A percentile compares a stretch with the other conserved stretches of the same genome.
Evolutionary conservation across 2,797 vertebrate genomes (phyloP).

Genomic region (Ctenochaetus hawaiiensis): DNA sequence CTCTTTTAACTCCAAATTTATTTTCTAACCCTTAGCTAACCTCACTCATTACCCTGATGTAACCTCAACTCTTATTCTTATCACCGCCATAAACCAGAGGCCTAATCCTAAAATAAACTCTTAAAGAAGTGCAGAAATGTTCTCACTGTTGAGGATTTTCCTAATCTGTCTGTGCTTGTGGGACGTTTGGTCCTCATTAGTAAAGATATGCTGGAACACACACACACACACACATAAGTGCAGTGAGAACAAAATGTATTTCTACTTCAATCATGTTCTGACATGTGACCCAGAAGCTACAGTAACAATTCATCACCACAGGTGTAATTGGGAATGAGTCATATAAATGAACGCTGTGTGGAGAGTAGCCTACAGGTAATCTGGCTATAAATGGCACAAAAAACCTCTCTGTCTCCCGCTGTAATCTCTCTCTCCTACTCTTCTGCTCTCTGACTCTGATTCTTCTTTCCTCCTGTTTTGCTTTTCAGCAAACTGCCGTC

Average conservation of each 20-base stretch:
- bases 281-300: slow-evolving; percentile 60
- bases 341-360: slow-evolving; percentile 55
- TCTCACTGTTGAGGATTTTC: slow-evolving; percentile 68
- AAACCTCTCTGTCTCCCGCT: slow-evolving; percentile 49
- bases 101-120: slow-evolving; percentile 75
- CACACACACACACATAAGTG: slow-evolving; percentile 22
- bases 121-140: slow-evolving; percentile 64
- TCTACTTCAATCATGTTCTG: slow-evolving; percentile 57
- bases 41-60: slow-evolving; percentile 65
- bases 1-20: slow-evolving; percentile 23
- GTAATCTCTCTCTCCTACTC: slow-evolving; percentile 51
- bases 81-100: slow-evolving; percentile 59
- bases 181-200: slow-evolving; percentile 68
- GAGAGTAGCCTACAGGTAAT: slow-evolving; percentile 73
- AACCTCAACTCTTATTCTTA: slow-evolving; percentile 67
- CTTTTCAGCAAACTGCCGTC: slow-evolving; percentile 85
- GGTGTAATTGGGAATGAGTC: slow-evolving; percentile 77
- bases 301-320: slow-evolving; percentile 65
- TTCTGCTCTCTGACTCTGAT: slow-evolving; percentile 12
- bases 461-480: slow-evolving; percentile 29
- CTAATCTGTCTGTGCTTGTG: slow-evolving; percentile 69
- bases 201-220: slow-evolving; percentile 53
- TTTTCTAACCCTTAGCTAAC: slow-evolving; percentile 52
- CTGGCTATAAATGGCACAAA: slow-evolving; percentile 70
- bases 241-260: slow-evolving; percentile 42